phyloP scores from a whole-genome alignment of 1,140 invertebrate genomes.

The Dendrolimus kikuchii region DNA sequence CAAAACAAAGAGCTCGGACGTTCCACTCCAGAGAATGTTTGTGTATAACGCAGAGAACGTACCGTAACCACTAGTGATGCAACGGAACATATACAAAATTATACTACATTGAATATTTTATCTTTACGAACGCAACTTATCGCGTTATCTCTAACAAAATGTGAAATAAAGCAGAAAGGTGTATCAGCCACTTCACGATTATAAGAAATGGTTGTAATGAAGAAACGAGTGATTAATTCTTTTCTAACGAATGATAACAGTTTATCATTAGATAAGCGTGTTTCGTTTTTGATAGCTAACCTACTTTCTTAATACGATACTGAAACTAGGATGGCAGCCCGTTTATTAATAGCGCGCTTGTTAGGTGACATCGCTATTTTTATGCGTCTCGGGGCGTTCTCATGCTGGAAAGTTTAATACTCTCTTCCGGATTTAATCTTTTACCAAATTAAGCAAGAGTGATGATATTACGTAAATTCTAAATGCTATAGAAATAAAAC shows the following conservation, averaged over 20 bases:
- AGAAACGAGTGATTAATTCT: neutral
- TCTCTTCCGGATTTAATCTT: too few species aligned
- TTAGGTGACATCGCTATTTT: constrained; percentile 41
- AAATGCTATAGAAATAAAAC: too few species aligned
- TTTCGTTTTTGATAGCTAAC: constrained; percentile 42
- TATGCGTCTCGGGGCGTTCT: constrained; percentile 3
- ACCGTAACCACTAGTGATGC: constrained; percentile 43
- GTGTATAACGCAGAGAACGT: constrained; percentile 32
- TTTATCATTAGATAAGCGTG: constrained; percentile 42
- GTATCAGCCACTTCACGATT: constrained; percentile 17
- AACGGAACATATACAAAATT: constrained; percentile 23
- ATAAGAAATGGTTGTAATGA: constrained; percentile 24
- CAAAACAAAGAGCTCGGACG: constrained; percentile 59
- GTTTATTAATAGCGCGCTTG: constrained; percentile 14
- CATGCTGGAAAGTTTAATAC: too few species aligned
- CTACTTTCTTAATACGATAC: constrained; percentile 35
- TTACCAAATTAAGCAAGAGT: too few species aligned
- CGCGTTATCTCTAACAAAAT: constrained; percentile 21
- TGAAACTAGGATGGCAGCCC: constrained; percentile 18
- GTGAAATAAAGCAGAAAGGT: constrained; percentile 14
- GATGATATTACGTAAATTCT: too few species aligned
- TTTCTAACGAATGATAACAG: constrained; percentile 32
- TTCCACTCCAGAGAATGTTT: constrained; percentile 60
- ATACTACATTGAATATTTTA: constrained; percentile 46
- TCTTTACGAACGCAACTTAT: constrained; percentile 26